phyloP scores from a whole-genome alignment of 2,888 invertebrate species.

The Arge pagana region DNA sequence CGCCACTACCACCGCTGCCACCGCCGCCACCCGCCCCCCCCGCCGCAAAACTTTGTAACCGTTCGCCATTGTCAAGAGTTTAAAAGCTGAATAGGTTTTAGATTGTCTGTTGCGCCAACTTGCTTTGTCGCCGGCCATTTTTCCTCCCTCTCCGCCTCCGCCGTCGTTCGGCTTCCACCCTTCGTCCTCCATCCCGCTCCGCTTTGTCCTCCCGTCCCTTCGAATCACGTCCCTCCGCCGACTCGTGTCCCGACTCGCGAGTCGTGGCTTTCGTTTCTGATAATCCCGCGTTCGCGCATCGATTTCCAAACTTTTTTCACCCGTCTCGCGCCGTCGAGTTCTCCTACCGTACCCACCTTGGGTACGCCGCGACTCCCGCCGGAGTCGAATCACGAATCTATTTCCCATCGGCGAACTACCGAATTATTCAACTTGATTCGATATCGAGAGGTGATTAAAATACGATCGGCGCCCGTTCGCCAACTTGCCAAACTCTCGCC shows the following conservation, averaged over 20 bases:
- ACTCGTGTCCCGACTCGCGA: conserved; percentile 10
- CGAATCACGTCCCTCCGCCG: background rate
- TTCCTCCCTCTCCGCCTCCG: conserved; percentile 6
- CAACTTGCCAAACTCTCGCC: too few relatives aligned
- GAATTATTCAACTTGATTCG: too few relatives aligned
- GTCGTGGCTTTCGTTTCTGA: background rate
- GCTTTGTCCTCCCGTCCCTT: too few relatives aligned
- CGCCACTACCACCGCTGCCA: conserved; percentile 15
- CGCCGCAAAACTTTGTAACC: conserved; percentile 52
- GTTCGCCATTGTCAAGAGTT: conserved; percentile 55
- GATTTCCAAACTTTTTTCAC: too few relatives aligned
- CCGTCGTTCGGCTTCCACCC: conserved; percentile 18
- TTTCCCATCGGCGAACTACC: too few relatives aligned
- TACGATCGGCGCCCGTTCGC: too few relatives aligned
- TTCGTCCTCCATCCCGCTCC: conserved; percentile 12
- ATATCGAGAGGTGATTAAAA: too few relatives aligned
- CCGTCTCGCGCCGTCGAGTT: too few relatives aligned
- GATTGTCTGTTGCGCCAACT: conserved; percentile 51
- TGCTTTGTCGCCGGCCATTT: conserved; percentile 48
- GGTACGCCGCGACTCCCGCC: too few relatives aligned
- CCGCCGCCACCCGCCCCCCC: conserved; percentile 22
- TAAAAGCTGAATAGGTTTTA: conserved; percentile 57
- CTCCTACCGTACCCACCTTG: too few relatives aligned
- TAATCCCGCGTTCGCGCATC: conserved; percentile 1
- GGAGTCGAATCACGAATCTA: too few relatives aligned